Conservation (phyloP, 2,888 invertebrate species). For the Argyresthia albistria region DNA sequence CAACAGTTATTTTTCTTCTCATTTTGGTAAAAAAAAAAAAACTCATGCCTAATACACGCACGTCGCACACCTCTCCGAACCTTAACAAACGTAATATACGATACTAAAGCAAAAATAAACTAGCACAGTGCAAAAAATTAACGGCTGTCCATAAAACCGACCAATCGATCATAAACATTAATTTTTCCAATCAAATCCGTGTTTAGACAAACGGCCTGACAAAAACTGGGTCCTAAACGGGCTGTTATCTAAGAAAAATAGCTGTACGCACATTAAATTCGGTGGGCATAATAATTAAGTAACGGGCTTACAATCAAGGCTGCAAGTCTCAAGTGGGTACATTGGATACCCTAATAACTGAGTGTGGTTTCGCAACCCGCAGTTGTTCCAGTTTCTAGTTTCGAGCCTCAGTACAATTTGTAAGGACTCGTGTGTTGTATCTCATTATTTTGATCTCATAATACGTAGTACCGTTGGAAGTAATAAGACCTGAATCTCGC, state of each 20-base stretch:
- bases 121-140: too few relatives aligned
- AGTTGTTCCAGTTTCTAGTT: conserved; percentile 45
- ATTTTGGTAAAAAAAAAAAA: too few relatives aligned
- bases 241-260: conserved; percentile 26
- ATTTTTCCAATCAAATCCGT: too few relatives aligned
- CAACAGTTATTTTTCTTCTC: too few relatives aligned
- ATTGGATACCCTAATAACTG: conserved; percentile 51
- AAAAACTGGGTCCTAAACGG: too few relatives aligned
- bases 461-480: conserved; percentile 6
- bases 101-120: too few relatives aligned
- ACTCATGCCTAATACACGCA: too few relatives aligned
- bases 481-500: not conserved
- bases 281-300: conserved; percentile 70
- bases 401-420: conserved; percentile 61
- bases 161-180: too few relatives aligned
- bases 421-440: conserved; percentile 44
- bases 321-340: conserved; percentile 39
- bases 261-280: conserved; percentile 41
- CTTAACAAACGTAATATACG: too few relatives aligned
- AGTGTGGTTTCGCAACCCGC: conserved; percentile 25
- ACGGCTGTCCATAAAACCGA: too few relatives aligned
- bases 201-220: too few relatives aligned
- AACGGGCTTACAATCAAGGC: conserved; percentile 62
- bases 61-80: too few relatives aligned
- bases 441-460: conserved; percentile 41